phyloP scores from a whole-genome alignment of 2,113 vertebrate species.

The Phaethon lepturus region DNA sequence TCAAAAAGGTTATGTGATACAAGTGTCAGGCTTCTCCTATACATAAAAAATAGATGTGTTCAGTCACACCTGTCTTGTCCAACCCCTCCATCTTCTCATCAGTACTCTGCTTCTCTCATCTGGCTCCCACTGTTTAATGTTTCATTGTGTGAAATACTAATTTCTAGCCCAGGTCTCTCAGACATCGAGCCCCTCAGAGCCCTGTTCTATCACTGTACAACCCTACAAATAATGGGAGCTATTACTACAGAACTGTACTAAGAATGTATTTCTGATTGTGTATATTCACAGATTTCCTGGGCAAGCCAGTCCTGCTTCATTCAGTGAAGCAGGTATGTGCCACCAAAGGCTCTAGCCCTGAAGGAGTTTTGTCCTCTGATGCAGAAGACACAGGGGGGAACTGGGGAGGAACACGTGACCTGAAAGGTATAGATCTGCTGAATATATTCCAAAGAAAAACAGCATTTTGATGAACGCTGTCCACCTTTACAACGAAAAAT shows the following conservation, averaged over 20 bases:
- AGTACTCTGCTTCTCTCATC: neutral
- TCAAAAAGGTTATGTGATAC: neutral
- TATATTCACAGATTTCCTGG: neutral
- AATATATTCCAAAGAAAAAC: accelerated
- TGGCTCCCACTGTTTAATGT: neutral
- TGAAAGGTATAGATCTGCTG: neutral
- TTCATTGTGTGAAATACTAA: neutral
- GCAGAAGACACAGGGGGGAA: neutral
- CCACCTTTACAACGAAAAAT: neutral
- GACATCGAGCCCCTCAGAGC: neutral
- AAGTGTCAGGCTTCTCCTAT: neutral
- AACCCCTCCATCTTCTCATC: neutral
- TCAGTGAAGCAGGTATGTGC: accelerated
- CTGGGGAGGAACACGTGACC: accelerated
- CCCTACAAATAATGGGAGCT: neutral
- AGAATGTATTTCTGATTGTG: accelerated
- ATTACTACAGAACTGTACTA: neutral
- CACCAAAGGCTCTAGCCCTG: neutral
- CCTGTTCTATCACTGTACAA: neutral
- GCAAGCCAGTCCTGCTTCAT: too few species aligned
- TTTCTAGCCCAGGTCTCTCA: neutral
- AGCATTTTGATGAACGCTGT: neutral
- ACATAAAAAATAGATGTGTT: neutral
- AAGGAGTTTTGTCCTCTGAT: neutral
- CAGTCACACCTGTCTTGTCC: neutral